Base-by-base conservation (phyloP, 64 coral and sea anemone species). In the Stylophora pistillata region DNA sequence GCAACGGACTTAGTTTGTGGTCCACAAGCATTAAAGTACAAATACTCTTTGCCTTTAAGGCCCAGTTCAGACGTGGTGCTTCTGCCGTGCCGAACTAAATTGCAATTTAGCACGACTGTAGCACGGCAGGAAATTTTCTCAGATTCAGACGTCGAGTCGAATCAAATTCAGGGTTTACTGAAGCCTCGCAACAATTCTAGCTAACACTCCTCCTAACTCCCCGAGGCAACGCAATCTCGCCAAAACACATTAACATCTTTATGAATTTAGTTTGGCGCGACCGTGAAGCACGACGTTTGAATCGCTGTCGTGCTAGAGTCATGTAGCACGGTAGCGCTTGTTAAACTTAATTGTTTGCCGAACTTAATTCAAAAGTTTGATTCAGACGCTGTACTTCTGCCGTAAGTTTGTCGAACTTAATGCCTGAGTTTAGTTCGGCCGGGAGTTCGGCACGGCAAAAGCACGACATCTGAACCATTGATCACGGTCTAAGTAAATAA, bases 181-280 rank as follows among this genome's bases (percentile, higher is more conserved):
- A 69, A 69, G 7, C 65, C 65, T 0, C 65, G 11, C 65, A 69
- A 69, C 65, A 69, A 69, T 69, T 69, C 3, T 69, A 69, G 65
- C 65, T 69, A 69, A 69, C 65, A 69, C 65, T 5, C 65, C n/a
- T n/a, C n/a, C 71, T 30, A 73, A 73, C 27, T 30, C 71, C 15
- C 37, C 34, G 31, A 75, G 27, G 73, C 30, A 47, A 75, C 73
- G 27, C 73, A 75, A 75, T 75, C 34, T 75, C 73, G 37, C 73
- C 73, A 75, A 75, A 75, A 75, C 73, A 75, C 37, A 41, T 75
- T 75, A 75, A 75, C 73, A 47, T 41, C 74, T 73, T 74, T 74
- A 53, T 74, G 73, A 74, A 74, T 74, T 74, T 74, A 74, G 73
- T n/a, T n/a, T n/a, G n/a, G n/a, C n/a, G n/a, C n/a, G n/a, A n/a